A percentile compares a stretch with the other conserved stretches of the same genome.
Conservation (phyloP, 2,888 invertebrate genomes). For the Andricus quercusramuli region DNA sequence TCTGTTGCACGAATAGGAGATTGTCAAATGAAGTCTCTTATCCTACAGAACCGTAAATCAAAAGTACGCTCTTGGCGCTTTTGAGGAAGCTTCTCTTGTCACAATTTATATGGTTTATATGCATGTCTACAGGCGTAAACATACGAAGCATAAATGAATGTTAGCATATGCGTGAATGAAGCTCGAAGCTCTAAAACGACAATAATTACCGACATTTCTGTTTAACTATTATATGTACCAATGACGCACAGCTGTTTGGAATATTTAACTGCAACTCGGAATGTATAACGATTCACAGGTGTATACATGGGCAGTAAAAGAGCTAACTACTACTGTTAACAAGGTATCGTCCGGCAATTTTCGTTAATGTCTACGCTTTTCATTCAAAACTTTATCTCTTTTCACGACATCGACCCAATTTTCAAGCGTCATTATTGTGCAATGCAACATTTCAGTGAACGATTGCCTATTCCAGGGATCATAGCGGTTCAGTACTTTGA, state of each 20-base stretch:
- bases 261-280: background rate
- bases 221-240: slow-evolving; percentile 17
- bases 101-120: background rate
- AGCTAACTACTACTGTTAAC: background rate
- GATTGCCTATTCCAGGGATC: background rate
- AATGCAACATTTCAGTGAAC: background rate
- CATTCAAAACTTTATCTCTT: slow-evolving; percentile 5
- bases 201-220: slow-evolving; percentile 6
- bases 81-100: slow-evolving; percentile 14
- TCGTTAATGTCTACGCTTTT: background rate
- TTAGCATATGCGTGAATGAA: slow-evolving; percentile 8
- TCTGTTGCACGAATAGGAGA: background rate
- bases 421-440: background rate
- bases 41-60: slow-evolving; percentile 9
- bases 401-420: background rate
- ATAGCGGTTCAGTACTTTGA: no score
- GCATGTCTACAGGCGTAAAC: background rate
- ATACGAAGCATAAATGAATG: background rate
- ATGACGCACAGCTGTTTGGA: background rate
- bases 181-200: slow-evolving; percentile 13
- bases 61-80: background rate
- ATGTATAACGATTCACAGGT: background rate
- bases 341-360: background rate
- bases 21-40: background rate
- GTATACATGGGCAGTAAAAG: background rate